Evolutionary conservation across 2,888 invertebrate genomes (phyloP), one percentile per base, ranked within the genome.

Genomic region (Tupiocoris notatus): DNA sequence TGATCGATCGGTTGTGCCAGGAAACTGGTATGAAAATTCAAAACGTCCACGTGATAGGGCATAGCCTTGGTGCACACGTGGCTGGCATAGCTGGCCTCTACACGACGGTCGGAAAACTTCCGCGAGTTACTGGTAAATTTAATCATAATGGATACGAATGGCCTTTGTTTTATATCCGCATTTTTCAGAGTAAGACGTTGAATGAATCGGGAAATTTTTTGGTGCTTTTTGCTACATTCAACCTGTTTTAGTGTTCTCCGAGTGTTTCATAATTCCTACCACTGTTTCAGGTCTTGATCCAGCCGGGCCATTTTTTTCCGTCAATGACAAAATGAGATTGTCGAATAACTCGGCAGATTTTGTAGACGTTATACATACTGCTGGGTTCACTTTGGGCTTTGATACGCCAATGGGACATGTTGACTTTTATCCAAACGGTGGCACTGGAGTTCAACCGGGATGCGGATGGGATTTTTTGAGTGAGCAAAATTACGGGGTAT

Each of bases 351-450:
- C 84, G 0, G 92, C 92, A 0, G 82, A 85, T 2, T 91, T 90
- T 81, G 91, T 92, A 0, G 91, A 91, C 81, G 88, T 91, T 1
- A 86, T 90, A 68, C 91, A 92, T 81, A 91, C 91, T 0, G 91
- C 91, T 81, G 90, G 90, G 0, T 86, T 90, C 78, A 83, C 89
- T 0, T 83, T 89, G 0, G 91, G 91, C 0, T 88, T 89, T 80
- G 82, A 89, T 20, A 88, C 89, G 79, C 84, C 87, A 39, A 88
- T 88, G 79, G 91, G 91, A 0, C 90, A 91, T 81, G 87, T 88
- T 0, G 91, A 92, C 81, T 92, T 91, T 82, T 92, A 90, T 81
- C 86, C 90, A 82, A 92, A 91, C 81, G 91, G 91, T 0, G 91
- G 91, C 0, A 82, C 81, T 25, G 74, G 88, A 20, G 84, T 86